Evolutionary conservation across 2,888 invertebrate genomes (phyloP).

Genomic region (Cantharis flavilabris): DNA sequence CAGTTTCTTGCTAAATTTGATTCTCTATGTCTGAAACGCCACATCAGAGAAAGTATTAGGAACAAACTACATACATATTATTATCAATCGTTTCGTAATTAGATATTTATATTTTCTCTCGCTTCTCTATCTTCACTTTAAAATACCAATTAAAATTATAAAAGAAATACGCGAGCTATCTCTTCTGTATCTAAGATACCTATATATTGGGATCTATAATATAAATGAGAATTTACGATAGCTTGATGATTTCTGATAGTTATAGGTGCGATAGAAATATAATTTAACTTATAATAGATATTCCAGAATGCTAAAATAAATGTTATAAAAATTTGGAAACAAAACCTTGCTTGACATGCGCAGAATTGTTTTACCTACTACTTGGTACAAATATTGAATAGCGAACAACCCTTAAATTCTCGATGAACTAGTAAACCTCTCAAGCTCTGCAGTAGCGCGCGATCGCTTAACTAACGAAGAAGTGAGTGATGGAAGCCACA

Average conservation of each 20-base stretch:
- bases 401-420: constrained; percentile 37
- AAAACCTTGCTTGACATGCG: constrained; percentile 38
- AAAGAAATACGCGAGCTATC: neutral
- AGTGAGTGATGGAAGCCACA: constrained; percentile 31
- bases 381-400: constrained; percentile 40
- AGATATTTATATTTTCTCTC: neutral
- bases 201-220: neutral
- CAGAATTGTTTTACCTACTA: constrained; percentile 33
- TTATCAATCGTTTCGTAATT: neutral
- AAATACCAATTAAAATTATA: neutral
- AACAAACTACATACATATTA: no score
- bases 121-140: neutral
- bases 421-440: constrained; percentile 23
- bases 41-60: neutral
- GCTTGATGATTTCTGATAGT: no score
- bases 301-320: neutral
- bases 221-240: neutral
- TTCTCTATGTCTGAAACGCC: neutral
- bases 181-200: neutral
- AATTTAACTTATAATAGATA: neutral
- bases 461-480: constrained; percentile 22
- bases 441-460: constrained; percentile 29
- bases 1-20: neutral
- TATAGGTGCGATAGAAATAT: neutral
- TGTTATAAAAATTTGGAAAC: constrained; percentile 25